A percentile compares a stretch with the other conserved stretches of the same genome.
phyloP scores from a whole-genome alignment of 2,113 vertebrate species.

The Hemiscyllium ocellatum region DNA sequence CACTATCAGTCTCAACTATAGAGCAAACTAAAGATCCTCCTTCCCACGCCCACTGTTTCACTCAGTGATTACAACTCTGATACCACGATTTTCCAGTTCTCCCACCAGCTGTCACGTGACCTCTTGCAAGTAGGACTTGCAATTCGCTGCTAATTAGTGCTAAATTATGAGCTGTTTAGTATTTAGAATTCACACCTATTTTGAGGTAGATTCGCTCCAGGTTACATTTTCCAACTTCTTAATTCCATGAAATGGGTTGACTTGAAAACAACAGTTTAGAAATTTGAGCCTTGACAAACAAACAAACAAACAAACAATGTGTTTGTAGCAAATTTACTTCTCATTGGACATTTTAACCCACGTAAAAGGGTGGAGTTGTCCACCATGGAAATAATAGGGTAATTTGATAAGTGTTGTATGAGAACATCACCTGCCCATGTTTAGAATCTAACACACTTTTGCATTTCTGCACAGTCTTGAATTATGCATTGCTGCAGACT shows the following conservation, averaged over 20 bases:
- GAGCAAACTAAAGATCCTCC: neutral
- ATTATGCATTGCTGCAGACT: neutral
- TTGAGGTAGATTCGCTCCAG: neutral
- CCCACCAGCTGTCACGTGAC: neutral
- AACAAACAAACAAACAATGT: neutral
- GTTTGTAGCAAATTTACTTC: neutral
- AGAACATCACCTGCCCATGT: neutral
- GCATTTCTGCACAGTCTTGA: neutral
- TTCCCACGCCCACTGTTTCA: neutral
- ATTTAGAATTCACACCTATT: neutral
- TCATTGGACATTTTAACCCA: neutral
- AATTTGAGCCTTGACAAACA: neutral
- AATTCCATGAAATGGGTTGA: neutral
- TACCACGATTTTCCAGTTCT: neutral
- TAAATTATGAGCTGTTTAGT: conserved; percentile 4
- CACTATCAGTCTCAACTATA: neutral
- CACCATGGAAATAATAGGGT: neutral
- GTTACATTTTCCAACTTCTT: neutral
- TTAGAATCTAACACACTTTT: neutral
- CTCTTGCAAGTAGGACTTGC: neutral
- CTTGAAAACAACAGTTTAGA: neutral
- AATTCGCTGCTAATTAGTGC: neutral
- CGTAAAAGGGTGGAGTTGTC: neutral
- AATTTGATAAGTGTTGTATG: neutral
- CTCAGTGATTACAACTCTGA: neutral